phyloP scores from a whole-genome alignment of 2,797 vertebrate species.

The Meda fulgida region DNA sequence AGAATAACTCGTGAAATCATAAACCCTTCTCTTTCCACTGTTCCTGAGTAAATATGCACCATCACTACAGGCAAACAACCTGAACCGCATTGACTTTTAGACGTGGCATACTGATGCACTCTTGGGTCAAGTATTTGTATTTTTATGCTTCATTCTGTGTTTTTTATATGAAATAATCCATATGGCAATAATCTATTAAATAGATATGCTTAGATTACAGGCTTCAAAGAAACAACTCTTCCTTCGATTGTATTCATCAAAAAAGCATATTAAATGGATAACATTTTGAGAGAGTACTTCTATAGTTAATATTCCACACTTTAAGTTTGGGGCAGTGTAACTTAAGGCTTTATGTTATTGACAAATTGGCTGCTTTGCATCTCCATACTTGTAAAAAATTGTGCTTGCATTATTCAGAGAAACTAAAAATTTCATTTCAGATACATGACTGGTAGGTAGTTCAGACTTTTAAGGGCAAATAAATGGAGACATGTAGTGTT shows the following conservation, averaged over 20 bases:
- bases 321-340: not conserved
- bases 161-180: not conserved
- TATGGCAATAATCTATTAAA: not conserved
- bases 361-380: slow-evolving; percentile 1
- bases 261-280: not conserved
- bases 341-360: not conserved
- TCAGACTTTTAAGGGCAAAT: slow-evolving; percentile 11
- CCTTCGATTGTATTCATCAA: not conserved
- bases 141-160: not conserved
- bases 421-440: slow-evolving; percentile 8
- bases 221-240: not conserved
- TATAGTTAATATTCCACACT: not conserved
- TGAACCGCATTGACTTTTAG: not conserved
- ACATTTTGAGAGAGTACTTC: not conserved
- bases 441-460: not conserved
- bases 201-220: not conserved
- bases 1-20: slow-evolving; percentile 49
- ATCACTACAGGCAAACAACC: slow-evolving; percentile 42
- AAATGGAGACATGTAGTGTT: slow-evolving; percentile 49
- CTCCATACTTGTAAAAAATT: not conserved
- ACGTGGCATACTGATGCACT: not conserved
- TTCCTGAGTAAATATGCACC: slow-evolving; percentile 50
- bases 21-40: slow-evolving; percentile 33
- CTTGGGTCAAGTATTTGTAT: not conserved
- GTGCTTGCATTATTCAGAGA: not conserved